Evolutionary conservation across 2,113 vertebrate species (phyloP).

Genomic region (Epinephelus lanceolatus): DNA sequence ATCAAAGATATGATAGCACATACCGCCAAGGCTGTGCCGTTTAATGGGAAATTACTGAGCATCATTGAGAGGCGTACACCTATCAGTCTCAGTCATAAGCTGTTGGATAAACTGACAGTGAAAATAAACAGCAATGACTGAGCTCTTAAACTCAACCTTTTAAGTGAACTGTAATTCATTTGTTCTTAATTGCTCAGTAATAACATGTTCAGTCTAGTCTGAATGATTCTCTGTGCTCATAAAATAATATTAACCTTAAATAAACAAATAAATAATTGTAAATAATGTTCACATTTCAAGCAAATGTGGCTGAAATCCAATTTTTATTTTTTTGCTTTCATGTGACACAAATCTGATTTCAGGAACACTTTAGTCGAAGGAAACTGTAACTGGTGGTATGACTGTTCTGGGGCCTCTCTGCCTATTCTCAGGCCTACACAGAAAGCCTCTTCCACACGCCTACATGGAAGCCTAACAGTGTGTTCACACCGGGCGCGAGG

Average conservation of each 20-base stretch:
- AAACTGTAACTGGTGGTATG: no score
- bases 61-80: slow-evolving; percentile 8
- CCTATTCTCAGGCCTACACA: no score
- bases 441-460: no score
- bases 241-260: not conserved
- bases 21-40: slow-evolving; percentile 3
- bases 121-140: slow-evolving; percentile 24
- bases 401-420: no score
- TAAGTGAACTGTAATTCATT: not conserved
- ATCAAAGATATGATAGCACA: slow-evolving; percentile 24
- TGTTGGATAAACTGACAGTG: slow-evolving; percentile 20
- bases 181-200: slow-evolving; percentile 16
- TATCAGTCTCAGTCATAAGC: slow-evolving; percentile 9
- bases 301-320: no score
- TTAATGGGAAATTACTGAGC: slow-evolving; percentile 49
- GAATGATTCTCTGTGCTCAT: not conserved
- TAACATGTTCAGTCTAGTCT: not conserved
- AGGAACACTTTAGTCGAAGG: no score
- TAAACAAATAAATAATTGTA: not conserved
- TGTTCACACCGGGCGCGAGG: no score
- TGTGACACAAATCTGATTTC: no score
- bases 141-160: slow-evolving; percentile 17
- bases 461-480: no score
- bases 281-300: no score
- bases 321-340: no score